Base-by-base conservation (phyloP, 2,113 vertebrate genomes). In the Pygoscelis adeliae region DNA sequence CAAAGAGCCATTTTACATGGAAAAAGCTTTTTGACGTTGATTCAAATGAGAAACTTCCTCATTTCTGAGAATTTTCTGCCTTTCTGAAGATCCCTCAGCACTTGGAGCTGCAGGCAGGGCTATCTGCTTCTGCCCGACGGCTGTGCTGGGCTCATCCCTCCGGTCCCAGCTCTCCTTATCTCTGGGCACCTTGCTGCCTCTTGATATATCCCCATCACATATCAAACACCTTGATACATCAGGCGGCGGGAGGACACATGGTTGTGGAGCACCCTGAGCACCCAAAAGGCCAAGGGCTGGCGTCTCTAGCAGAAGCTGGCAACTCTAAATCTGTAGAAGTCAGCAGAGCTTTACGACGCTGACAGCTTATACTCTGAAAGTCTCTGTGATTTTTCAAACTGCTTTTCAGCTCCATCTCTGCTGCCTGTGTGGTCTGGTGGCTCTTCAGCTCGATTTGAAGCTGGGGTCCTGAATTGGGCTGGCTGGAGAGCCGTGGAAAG, bases 181-280 rank as follows among this genome's bases (percentile, higher is more conserved):
- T 69, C 67, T 44, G 62, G 59, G 80, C 38, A n/a, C 32, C 23
- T 56, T 61, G 44, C 32, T 95, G 72, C 40, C 36, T 74, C 55
- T 73, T 1, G 0, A 1, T 83, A 15, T 15, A 19, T n/a, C 46
- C 12, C 67, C 5, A 2, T 38, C 67, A 25, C 22, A 2, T 53
- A 0, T 15, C 58, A 38, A 49, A 44, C 82, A 92, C 73, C 50
- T 49, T 9, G 23, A 4, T 34, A 1, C 7, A 9, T 32, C n/a
- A 47, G 25, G 3, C 6, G 4, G 22, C 1, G 5, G 49, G 77
- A 59, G 63, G 53, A 32, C 25, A 29, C 1, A 0, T 26, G 62
- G 5, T 19, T 22, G 32, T 32, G 59, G 87, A 73, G 69, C 63
- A 59, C n/a, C 44, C 38, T 49, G 52, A 76, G 74, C 49, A 82